These are phyloP conservation scores for Panthera tigris DNA, from an alignment of 2,113 vertebrate species.

Conservation along the genomic window DNA sequence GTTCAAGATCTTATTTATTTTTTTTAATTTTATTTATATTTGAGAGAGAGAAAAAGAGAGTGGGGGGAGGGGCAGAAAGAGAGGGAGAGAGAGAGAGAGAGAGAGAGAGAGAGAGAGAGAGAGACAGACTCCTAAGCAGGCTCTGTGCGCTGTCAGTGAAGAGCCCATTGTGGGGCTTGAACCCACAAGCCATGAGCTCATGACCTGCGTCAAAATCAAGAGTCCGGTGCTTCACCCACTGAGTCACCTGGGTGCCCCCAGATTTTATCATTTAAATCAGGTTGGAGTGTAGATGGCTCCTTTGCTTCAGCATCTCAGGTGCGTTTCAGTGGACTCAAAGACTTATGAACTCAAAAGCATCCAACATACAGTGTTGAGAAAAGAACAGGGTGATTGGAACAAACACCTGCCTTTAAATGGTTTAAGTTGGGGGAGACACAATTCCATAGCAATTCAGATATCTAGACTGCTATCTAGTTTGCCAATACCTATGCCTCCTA, in stretches of 20 bases:
- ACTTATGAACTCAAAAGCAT: background rate
- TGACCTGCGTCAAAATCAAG: too few relatives aligned
- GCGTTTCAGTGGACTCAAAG: background rate
- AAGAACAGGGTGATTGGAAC: background rate
- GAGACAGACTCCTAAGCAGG: too few relatives aligned
- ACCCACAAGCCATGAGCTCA: too few relatives aligned
- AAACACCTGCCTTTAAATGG: background rate
- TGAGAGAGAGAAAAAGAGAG: too few relatives aligned
- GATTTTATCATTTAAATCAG: background rate
- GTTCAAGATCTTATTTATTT: background rate
- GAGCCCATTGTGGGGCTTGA: too few relatives aligned
- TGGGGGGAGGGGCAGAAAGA: too few relatives aligned
- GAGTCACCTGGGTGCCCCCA: too few relatives aligned
- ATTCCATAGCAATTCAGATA: background rate
- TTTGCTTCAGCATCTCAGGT: background rate
- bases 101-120: too few relatives aligned
- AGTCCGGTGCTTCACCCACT: too few relatives aligned
- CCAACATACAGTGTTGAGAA: background rate
- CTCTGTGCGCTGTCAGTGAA: too few relatives aligned
- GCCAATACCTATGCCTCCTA: background rate
- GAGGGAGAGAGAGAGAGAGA: too few relatives aligned
- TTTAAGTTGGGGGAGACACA: rapidly evolving
- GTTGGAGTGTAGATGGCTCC: background rate
- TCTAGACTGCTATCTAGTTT: background rate
- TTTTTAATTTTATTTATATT: too few relatives aligned